Base-by-base conservation (phyloP, 2,113 vertebrate species). In the Calidris pugnax region DNA sequence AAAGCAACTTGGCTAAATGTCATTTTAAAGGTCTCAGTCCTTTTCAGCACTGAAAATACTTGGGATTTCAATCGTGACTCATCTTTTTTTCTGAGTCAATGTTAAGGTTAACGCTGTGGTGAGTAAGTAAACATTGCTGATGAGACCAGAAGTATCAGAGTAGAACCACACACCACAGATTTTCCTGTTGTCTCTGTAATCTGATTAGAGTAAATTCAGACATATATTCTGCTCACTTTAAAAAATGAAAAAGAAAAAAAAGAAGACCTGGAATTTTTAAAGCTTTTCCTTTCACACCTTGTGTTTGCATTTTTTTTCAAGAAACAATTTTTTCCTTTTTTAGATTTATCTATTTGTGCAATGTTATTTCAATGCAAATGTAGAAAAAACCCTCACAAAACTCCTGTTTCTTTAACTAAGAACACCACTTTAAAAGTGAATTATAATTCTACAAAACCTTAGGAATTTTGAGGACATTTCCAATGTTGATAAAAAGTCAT, bases 371-470 rank as follows among this genome's bases (percentile, higher is more conserved):
- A 1, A 20, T n/a, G 5, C 12, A 39, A 59, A 28, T 62, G 10
- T 9, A 57, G 21, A 4, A 27, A 48, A 67, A 20, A 0, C 0
- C 1, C 3, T 48, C 4, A 6, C 19, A 21, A 24, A 11, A 8
- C 45, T 1, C 1, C 9, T 26, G 1, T 41, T 81, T 72, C 20
- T 62, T 35, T 71, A 27, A 8, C 12, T 33, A 37, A 63, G 7
- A 86, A 24, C 4, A 57, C 1, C 0, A 1, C 4, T 16, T 59
- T 50, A 43, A 56, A 79, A 78, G 4, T 41, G 7, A 56, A 21
- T 51, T 73, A 56, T 14, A 68, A 35, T 30, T 82, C 33, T 64
- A 3, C 8, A 87, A 75, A 59, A 5, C 1, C 20, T 28, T 20
- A 19, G 14, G 22, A 45, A 19, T 79, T 59, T 28, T 59, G 9